phyloP scores from a whole-genome alignment of 2,113 vertebrate species.

The Aramus guarauna region DNA sequence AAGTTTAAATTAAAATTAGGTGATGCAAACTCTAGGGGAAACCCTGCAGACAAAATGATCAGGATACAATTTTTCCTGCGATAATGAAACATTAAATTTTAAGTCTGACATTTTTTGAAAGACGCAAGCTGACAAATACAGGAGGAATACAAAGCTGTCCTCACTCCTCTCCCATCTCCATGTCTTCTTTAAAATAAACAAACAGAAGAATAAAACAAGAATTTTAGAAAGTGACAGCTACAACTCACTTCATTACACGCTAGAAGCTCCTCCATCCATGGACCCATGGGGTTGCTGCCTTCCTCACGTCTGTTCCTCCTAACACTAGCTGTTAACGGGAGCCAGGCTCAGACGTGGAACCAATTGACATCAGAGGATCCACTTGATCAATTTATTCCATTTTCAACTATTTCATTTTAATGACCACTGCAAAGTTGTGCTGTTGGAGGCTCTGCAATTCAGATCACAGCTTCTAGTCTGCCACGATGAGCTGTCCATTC shows the following conservation, averaged over 20 bases:
- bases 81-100: neutral
- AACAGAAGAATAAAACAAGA: slow-evolving; percentile 2
- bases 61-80: neutral
- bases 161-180: neutral
- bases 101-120: slow-evolving; percentile 11
- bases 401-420: neutral
- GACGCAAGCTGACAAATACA: neutral
- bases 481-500: neutral
- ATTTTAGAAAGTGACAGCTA: neutral
- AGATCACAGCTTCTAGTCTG: neutral
- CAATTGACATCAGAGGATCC: neutral
- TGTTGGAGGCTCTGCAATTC: neutral
- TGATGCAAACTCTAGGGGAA: neutral
- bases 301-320: neutral
- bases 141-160: neutral
- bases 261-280: neutral
- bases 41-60: neutral
- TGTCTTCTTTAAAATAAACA: neutral
- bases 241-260: neutral
- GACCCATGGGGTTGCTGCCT: neutral
- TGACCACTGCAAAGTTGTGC: neutral
- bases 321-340: fast-evolving
- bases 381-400: neutral
- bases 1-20: neutral
- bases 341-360: neutral